Percentiles rank a stretch among this genome's conserved stretches.
These are phyloP conservation scores for Aphrophora alni DNA, from an alignment of 2,888 invertebrate genomes.

Conservation along the genomic window DNA sequence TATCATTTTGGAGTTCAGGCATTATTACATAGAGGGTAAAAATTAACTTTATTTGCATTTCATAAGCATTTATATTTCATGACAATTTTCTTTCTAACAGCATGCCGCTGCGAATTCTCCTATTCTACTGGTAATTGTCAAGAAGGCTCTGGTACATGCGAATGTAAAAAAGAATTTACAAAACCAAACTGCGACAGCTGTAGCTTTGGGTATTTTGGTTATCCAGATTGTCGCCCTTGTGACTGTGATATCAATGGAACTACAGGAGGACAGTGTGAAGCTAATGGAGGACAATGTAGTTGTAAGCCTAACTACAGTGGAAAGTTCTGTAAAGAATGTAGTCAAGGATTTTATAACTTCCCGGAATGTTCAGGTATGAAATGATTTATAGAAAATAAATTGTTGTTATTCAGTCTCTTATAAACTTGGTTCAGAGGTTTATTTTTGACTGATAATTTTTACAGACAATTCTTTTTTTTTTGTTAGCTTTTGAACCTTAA, in stretches of 20 bases:
- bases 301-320: constrained; percentile 91
- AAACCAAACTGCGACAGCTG: constrained; percentile 84
- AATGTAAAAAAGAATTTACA: constrained; percentile 82
- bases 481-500: too few relatives aligned
- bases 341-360: constrained; percentile 84
- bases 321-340: constrained; percentile 85
- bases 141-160: constrained; percentile 87
- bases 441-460: too few relatives aligned
- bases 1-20: too few relatives aligned
- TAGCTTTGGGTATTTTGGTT: constrained; percentile 90
- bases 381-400: background rate
- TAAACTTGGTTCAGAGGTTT: too few relatives aligned
- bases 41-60: too few relatives aligned
- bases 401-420: background rate
- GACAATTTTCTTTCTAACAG: too few relatives aligned
- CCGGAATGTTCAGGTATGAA: constrained; percentile 79
- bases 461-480: too few relatives aligned
- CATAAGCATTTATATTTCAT: too few relatives aligned
- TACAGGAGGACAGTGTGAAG: constrained; percentile 83
- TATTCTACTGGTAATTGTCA: constrained; percentile 94
- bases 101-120: constrained; percentile 83
- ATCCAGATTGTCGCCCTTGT: constrained; percentile 90
- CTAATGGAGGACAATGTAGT: constrained; percentile 81
- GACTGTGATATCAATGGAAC: constrained; percentile 94
- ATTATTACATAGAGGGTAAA: too few relatives aligned